phyloP scores from a whole-genome alignment of 2,888 invertebrate genomes.

The Petrolisthes manimaculis region DNA sequence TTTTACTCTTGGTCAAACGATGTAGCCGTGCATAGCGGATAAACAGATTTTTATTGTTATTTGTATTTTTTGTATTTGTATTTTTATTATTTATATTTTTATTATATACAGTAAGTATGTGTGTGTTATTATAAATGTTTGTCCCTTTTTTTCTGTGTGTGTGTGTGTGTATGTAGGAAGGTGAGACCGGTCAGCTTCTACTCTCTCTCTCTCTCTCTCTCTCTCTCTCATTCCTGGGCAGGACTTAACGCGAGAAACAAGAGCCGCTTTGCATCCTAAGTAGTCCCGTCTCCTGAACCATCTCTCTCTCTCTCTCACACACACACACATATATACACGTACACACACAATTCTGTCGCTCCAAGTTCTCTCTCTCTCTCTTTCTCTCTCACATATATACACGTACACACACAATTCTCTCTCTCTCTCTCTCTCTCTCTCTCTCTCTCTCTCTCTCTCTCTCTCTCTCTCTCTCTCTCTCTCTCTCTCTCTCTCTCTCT shows the following conservation, averaged over 20 bases:
- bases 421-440: background rate
- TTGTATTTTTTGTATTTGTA: too few species aligned
- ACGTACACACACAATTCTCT: background rate
- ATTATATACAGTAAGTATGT: background rate
- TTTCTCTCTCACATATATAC: background rate
- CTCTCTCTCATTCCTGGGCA: constrained; percentile 9
- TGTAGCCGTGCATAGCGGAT: too few species aligned
- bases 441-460: background rate
- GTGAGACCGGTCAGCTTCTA: too few species aligned
- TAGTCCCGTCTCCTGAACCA: background rate
- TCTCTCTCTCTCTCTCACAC: background rate
- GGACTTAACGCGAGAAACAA: constrained; percentile 29
- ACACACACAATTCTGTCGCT: too few species aligned
- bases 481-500: background rate
- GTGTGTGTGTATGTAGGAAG: background rate
- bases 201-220: background rate
- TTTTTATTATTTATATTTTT: too few species aligned
- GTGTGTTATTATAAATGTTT: background rate
- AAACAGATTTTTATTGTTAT: too few species aligned
- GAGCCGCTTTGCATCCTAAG: constrained; percentile 30
- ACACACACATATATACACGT: too few species aligned
- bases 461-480: background rate
- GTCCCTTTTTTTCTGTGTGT: background rate
- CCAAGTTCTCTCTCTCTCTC: constrained; percentile 1
- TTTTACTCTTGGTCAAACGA: too few species aligned